Base-by-base conservation (phyloP, 2,888 invertebrate species). In the Tenthredo distinguenda region DNA sequence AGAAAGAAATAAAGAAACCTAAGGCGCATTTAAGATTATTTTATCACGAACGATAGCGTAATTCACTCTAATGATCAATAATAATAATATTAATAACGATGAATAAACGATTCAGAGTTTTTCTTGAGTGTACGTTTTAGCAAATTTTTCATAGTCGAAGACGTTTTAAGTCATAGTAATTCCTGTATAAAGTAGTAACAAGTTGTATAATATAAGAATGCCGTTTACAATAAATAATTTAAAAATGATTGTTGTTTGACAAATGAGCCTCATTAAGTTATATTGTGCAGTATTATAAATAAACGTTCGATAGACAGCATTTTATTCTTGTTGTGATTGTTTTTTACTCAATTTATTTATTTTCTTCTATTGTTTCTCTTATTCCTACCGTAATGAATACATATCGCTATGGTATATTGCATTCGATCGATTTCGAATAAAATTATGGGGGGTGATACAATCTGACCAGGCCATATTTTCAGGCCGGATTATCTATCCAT, bases 231-330 rank as follows among this genome's bases (percentile, higher is more conserved):
- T 83, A 83, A 83, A 83, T 83, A 68, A 68, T 68, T 43, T 83
- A 55, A 83, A 68, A 83, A n/a, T 10, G 31, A 68, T 68, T 40
- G 68, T 83, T n/a, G 65, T 43, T 34, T 71, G 65, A 18, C 15
- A 83, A n/a, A 50, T 26, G 18, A 83, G 47, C n/a, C 55, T 40
- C 62, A 83, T 71, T 71, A 47, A 83, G 68, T 21, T 58, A 81
- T 90, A 89, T 90, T 91, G 90, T 90, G 92, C 92, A 93, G 92
- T 93, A 93, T 92, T 92, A 93, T 87, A 86, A 88, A 88, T 87
- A 86, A 92, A 92, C 92, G 92, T 81, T 62, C 81, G 21, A 62
- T 26, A 34, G 81, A 43, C 81, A 58, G 40, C 10, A 81, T 62
- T 37, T 18, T 18, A 21, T 6, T 12, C 12, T 58, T 72, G 6